Conservation (phyloP, 2,888 invertebrate genomes). For the Beris morrisii region DNA sequence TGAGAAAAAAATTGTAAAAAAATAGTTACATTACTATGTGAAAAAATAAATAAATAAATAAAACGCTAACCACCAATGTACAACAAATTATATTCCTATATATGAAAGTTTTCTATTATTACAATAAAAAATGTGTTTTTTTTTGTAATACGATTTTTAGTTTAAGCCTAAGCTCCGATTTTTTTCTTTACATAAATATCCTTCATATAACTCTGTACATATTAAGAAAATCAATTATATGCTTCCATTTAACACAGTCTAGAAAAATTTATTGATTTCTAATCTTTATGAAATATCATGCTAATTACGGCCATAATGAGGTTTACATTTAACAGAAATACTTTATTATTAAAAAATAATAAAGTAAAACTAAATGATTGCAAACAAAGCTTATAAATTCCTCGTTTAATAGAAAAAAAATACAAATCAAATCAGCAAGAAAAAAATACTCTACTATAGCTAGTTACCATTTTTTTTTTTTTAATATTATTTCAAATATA, state of each 20-base stretch:
- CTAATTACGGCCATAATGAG: background rate
- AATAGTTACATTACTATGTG: too few species aligned
- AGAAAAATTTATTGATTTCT: background rate
- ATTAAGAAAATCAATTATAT: slow-evolving; percentile 10
- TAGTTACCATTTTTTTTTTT: slow-evolving; percentile 37
- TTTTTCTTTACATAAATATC: background rate
- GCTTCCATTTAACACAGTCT: slow-evolving; percentile 11
- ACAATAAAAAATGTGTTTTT: background rate
- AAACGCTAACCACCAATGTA: slow-evolving; percentile 35
- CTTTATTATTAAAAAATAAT: too few species aligned
- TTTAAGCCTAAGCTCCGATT: slow-evolving; percentile 13
- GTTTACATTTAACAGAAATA: background rate
- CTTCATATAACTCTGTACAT: background rate
- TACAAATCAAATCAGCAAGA: background rate
- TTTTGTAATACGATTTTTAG: slow-evolving; percentile 11
- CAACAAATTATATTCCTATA: slow-evolving; percentile 34
- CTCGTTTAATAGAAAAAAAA: background rate
- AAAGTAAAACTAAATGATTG: too few species aligned
- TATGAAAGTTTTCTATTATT: slow-evolving; percentile 15
- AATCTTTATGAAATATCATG: too few species aligned
- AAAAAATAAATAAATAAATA: too few species aligned
- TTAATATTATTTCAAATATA: slow-evolving; percentile 2
- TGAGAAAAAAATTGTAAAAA: too few species aligned
- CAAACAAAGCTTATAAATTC: too few species aligned
- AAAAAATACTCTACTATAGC: slow-evolving; percentile 34